Evolutionary conservation across 2,113 vertebrate species (phyloP), one percentile per base, ranked within the genome.

Genomic region (Clinocottus analis): DNA sequence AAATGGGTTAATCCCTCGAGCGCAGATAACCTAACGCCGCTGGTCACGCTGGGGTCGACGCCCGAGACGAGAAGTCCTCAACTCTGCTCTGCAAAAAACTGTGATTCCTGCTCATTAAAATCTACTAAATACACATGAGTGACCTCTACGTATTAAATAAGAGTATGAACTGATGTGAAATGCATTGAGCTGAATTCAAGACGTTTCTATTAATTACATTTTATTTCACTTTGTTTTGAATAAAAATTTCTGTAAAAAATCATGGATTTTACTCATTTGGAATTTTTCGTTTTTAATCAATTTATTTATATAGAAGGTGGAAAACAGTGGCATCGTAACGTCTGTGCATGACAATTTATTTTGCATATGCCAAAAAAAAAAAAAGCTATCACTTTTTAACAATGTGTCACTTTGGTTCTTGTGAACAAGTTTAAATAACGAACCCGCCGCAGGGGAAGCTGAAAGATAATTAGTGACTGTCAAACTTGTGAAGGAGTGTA

Each of bases 1-100:
- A 86, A 89, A 90, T 85, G 59, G 1, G 72, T 58, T 90, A 82
- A 90, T 92, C 89, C 79, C 80, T 17, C 0, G 7, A 74, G 83
- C 79, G 75, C 72, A 65, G 82, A 87, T 77, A 84, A 71, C 83
- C 64, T 68, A 74, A 85, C n/a, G 16, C 79, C 27, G 71, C 67
- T 63, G 84, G 80, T 81, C 83, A 79, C 23, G 59, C 72, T 60
- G 62, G 10, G 5, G 79, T 73, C 84, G 27, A 74, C 58, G 9
- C 1, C 49, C 4, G 59, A 59, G 60, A 79, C 75, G 62, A 47
- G 63, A 80, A 45, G 45, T 69, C 25, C 66, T 78, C 35, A 0
- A 17, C 43, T 72, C 33, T 31, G 31, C 5, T n/a, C n/a, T n/a
- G n/a, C n/a, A n/a, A 5, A 5, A 31, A 31, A 31, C 31, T 31